Evolutionary conservation across 2,888 invertebrate genomes (phyloP), one percentile per base, ranked within the genome.

Genomic region (Chelonus formosanus): DNA sequence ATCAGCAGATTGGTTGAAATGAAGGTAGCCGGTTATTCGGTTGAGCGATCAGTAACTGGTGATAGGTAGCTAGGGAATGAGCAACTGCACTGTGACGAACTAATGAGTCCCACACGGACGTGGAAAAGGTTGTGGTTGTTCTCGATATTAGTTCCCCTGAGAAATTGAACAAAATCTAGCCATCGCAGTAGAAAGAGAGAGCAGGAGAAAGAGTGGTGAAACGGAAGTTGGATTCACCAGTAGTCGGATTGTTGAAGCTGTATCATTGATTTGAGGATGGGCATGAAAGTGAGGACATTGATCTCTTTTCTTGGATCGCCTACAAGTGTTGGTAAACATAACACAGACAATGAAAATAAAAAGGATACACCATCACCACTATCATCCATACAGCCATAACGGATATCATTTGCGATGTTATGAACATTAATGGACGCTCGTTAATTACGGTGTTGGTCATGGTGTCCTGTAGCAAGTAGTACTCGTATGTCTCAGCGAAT

Each of bases 381-480:
- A 40, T 40, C 40, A 40, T 40, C 4, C 3, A 6, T 40, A 40
- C 40, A 6, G 1, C 67, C 57, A 71, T 72, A 73, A 73, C 73
- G 72, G 72, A 72, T 72, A 71, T 71, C 71, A 72, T 68, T 40
- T 73, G 68, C 65, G 71, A 73, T 73, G 71, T 73, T 73, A 73
- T 67, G 67, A 70, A 71, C 69, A 65, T 67, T 71, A 73, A 73
- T 73, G 72, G 72, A 67, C 57, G 65, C 68, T 70, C 70, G 72
- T 73, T 73, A 73, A 72, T 73, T 73, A 71, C 71, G 60, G 54
- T 54, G 63, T 65, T 67, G 70, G 72, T 71, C 71, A 70, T 68
- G 71, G 70, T 65, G 69, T 69, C 67, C 69, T 67, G 66, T 70
- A 62, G 34, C 65, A 58, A 67, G 52, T 63, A 48, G 61, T 43